Base-by-base conservation (phyloP, 1,140 invertebrate genomes). In the Chelonus insularis region DNA sequence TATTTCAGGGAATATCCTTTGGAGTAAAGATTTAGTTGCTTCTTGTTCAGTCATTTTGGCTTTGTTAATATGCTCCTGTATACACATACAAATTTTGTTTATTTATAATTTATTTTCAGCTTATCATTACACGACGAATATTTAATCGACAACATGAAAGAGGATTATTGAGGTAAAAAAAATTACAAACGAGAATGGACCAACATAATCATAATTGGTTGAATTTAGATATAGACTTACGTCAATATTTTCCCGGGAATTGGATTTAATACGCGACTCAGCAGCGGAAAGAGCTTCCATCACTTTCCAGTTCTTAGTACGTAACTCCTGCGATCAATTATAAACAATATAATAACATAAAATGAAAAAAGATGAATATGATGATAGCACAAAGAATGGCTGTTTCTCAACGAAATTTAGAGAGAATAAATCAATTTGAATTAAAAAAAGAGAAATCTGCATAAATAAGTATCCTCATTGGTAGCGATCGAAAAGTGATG, bases 261-360 rank as follows among this genome's bases (percentile, higher is more conserved):
- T 72, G 41, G 57, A 67, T 72, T 72, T 78, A 68, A 64, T 48
- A 63, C 73, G 73, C 57, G 52, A 71, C 81, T 91, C 88, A 66
- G 89, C 86, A 64, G 84, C 86, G 81, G 89, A 86, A 84, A 92
- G 87, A 78, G 90, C 90, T 83, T 92, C 90, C 88, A 92, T 89
- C 81, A 90, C 87, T 87, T 91, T 92, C 89, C 89, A 92, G 83
- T 92, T 92, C 85, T 90, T 91, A 84, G 84, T 86, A 83, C 90
- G 86, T 78, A 93, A 87, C 73, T 92, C 91, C 90, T 91, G 81
- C 69, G 79, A 71, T 69, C 64, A 74, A 62, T 51, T 29, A 66
- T 55, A 65, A 43, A 52, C 21, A 52, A 55, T 39, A 9, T n/a
- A 64, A 57, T 18, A n/a, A 32, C 0, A 62, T 34, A 12, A 59